Percentiles rank a stretch among this genome's conserved stretches.
phyloP scores from a whole-genome alignment of 2,113 vertebrate genomes.

The Guaruba guarouba region DNA sequence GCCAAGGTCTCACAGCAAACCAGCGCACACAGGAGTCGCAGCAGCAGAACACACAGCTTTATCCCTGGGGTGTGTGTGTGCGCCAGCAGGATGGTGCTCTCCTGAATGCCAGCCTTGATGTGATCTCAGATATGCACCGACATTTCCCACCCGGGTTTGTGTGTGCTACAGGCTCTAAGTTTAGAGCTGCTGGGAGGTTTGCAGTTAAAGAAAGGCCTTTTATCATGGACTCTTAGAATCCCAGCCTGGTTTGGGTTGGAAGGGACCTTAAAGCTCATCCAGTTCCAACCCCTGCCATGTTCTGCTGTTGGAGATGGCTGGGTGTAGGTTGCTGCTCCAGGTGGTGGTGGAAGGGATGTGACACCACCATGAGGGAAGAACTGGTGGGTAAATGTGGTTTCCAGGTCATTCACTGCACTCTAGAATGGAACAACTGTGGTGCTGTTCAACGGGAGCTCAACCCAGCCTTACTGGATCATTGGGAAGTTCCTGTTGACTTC shows the following conservation, averaged over 20 bases:
- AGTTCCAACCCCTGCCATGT: background rate
- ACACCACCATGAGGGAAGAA: background rate
- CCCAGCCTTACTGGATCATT: background rate
- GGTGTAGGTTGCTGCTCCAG: background rate
- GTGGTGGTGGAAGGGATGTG: background rate
- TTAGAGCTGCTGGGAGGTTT: background rate
- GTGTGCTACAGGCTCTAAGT: background rate
- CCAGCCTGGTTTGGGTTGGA: background rate
- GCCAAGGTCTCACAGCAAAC: background rate
- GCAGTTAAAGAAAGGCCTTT: background rate
- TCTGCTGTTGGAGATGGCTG: background rate
- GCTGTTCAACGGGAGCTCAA: background rate
- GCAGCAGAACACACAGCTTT: background rate
- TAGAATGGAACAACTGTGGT: background rate
- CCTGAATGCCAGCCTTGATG: background rate
- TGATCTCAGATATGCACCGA: background rate
- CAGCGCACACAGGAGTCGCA: background rate
- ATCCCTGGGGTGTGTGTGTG: background rate
- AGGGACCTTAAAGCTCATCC: fast-evolving
- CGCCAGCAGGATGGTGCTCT: background rate
- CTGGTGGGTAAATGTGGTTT: background rate
- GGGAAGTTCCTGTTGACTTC: background rate
- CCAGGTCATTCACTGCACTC: background rate
- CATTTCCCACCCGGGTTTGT: background rate
- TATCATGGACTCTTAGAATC: background rate